Evolutionary conservation across 2,113 vertebrate genomes (phyloP), one percentile per base, ranked within the genome.

Genomic region (Apistogramma diplotaenia): DNA sequence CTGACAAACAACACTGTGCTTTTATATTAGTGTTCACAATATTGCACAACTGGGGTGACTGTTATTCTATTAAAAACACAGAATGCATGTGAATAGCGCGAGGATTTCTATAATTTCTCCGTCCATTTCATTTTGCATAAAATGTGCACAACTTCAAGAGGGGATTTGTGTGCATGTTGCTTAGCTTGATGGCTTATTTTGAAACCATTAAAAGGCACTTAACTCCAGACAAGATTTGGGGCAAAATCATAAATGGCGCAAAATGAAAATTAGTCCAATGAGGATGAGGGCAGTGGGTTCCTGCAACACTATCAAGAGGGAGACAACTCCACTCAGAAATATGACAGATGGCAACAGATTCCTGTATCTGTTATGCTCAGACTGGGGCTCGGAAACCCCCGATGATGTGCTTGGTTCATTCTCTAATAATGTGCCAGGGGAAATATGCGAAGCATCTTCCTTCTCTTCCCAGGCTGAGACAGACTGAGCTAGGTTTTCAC

Each of bases 161-260:
- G 54, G 78, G 2, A 76, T 10, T 16, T 10, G 67, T 81, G 61
- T 79, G 65, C 65, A 51, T 51, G 18, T 74, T 35, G 23, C 62
- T 81, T 19, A 13, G 71, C 40, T 76, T 51, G 29, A 76, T 84
- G 59, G 61, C 90, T 86, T 79, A 35, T 76, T 87, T 79, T 84
- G 80, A 89, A 87, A 89, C 89, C 89, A 87, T 60, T 62, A 80
- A 79, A 92, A 93, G 92, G 92, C 92, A 94, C 92, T 91, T 89
- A 0, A 73, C 31, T 79, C 58, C 56, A 61, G 13, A 80, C n/a
- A n/a, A 65, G 4, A 74, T 65, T 72, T 57, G 58, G 53, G 73
- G 71, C 23, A 0, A 40, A 40, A 33, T 92, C 76, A 94, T 59
- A 93, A 91, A 79, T 67, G 85, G 49, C 75, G 79, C 56, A 92